Conservation (phyloP, 2,888 invertebrate genomes). For the Anthrax anthrax region DNA sequence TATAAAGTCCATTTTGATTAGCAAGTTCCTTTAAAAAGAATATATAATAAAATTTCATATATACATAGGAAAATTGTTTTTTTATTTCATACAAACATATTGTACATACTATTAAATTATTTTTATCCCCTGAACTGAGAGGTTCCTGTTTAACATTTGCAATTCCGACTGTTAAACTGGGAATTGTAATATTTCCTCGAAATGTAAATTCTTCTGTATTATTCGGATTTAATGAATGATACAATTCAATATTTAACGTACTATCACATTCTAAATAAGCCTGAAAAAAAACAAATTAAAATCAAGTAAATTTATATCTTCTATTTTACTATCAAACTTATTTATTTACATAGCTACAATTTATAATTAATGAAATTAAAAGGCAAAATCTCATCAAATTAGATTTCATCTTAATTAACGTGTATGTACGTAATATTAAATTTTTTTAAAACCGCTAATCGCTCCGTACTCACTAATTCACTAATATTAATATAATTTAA, state of each 20-base stretch:
- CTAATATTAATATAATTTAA: too few species aligned
- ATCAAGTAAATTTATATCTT: too few species aligned
- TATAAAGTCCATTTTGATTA: slow-evolving; percentile 55
- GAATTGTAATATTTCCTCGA: slow-evolving; percentile 54
- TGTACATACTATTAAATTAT: slow-evolving; percentile 15
- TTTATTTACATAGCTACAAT: too few species aligned
- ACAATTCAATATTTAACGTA: slow-evolving; percentile 53
- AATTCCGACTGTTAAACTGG: slow-evolving; percentile 52
- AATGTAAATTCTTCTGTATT: slow-evolving; percentile 42
- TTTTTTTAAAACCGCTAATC: too few species aligned
- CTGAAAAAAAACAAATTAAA: slow-evolving; percentile 25
- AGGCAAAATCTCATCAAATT: too few species aligned
- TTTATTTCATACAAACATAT: neutral
- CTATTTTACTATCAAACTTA: too few species aligned
- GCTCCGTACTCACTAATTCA: too few species aligned
- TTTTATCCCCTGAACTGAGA: slow-evolving; percentile 40
- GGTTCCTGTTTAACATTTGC: slow-evolving; percentile 47
- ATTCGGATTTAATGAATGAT: slow-evolving; percentile 48
- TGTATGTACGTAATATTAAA: too few species aligned
- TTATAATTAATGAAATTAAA: too few species aligned
- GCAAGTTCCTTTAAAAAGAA: slow-evolving; percentile 42
- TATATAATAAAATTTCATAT: neutral
- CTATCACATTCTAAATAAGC: slow-evolving; percentile 57
- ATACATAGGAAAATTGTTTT: neutral
- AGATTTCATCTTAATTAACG: too few species aligned